Evolutionary conservation across 2,797 vertebrate genomes (phyloP).

Genomic region (Urophycis tenuis): DNA sequence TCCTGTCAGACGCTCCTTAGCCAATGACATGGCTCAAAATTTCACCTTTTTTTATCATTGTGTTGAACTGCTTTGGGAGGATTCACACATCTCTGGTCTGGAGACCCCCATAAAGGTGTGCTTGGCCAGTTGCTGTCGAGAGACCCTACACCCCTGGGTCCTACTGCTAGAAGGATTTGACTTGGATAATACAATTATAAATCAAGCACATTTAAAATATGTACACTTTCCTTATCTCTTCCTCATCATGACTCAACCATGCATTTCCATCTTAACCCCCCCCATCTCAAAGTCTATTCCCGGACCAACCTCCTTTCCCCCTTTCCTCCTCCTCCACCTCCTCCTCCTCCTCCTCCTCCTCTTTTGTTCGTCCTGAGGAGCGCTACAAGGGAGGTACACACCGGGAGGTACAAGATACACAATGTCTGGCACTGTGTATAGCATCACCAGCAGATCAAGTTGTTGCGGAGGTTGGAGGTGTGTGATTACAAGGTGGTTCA

Average conservation of each 20-base stretch:
- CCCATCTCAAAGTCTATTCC: too few relatives aligned
- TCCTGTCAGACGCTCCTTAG: constrained; percentile 58
- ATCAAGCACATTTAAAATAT: not conserved
- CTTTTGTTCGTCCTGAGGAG: constrained; percentile 39
- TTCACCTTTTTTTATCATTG: constrained; percentile 46
- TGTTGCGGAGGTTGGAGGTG: constrained; percentile 64
- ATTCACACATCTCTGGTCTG: constrained; percentile 48
- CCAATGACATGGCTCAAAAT: constrained; percentile 63
- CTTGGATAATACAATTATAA: not conserved
- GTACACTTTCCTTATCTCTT: not conserved
- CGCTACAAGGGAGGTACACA: constrained; percentile 45
- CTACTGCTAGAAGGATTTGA: constrained; percentile 60
- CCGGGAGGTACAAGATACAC: constrained; percentile 54
- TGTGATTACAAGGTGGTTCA: constrained; percentile 57
- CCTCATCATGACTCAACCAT: not conserved
- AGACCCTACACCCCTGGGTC: constrained; percentile 59
- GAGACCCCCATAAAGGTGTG: constrained; percentile 62
- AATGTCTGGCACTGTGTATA: constrained; percentile 71
- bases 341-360: constrained; percentile 15
- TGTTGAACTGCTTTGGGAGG: constrained; percentile 49
- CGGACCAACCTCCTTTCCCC: constrained; percentile 2
- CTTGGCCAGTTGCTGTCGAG: constrained; percentile 37
- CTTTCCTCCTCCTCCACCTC: too few relatives aligned
- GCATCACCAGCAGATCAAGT: constrained; percentile 62
- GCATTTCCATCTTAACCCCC: too few relatives aligned